phyloP scores from a whole-genome alignment of 2,113 vertebrate genomes.

The Vulpes ferrilata region DNA sequence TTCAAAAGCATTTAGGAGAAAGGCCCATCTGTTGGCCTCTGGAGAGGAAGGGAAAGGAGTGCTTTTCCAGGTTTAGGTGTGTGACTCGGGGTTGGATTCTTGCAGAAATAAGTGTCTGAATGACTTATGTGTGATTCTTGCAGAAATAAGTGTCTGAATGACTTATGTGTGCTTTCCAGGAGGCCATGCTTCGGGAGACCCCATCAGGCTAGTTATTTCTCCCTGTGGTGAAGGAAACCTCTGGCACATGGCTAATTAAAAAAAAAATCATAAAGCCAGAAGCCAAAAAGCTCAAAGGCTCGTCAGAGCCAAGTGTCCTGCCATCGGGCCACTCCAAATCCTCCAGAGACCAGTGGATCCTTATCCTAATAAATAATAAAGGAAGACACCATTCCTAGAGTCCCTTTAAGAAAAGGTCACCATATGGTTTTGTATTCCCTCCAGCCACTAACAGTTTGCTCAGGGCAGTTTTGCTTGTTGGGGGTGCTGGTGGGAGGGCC shows the following conservation, averaged over 20 bases:
- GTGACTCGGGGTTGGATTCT: neutral
- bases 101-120: neutral
- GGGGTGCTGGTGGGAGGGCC: neutral
- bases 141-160: neutral
- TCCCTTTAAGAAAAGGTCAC: neutral
- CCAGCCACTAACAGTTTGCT: neutral
- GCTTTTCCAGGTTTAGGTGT: neutral
- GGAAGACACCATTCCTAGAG: neutral
- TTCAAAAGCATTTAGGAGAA: slow-evolving; percentile 51
- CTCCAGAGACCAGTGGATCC: neutral
- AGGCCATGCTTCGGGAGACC: neutral
- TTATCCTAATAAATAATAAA: neutral
- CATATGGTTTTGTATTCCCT: neutral
- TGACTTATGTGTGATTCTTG: neutral
- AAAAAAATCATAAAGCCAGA: neutral
- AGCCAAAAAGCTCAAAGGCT: neutral
- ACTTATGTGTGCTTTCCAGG: neutral
- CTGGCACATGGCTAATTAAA: neutral
- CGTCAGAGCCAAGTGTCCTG: neutral
- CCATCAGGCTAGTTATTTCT: neutral
- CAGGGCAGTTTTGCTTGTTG: neutral
- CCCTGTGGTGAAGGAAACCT: neutral
- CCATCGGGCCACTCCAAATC: neutral
- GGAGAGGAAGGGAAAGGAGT: neutral
- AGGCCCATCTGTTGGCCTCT: neutral